phyloP scores from a whole-genome alignment of 2,797 vertebrate species.

The Sternotherus odoratus region DNA sequence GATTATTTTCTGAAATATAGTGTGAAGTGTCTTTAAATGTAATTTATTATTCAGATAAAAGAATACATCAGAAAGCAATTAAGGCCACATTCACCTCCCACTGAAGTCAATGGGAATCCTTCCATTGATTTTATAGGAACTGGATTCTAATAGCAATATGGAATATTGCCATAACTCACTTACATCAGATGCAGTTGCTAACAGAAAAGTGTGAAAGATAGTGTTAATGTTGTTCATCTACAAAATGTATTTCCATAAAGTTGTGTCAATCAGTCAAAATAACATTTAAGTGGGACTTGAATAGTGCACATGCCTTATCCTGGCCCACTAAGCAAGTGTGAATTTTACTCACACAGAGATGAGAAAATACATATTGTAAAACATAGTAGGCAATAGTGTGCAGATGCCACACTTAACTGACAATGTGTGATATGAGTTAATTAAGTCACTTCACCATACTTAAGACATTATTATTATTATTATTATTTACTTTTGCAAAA shows the following conservation, averaged over 20 bases:
- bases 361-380: neutral
- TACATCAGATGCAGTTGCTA: neutral
- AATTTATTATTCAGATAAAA: neutral
- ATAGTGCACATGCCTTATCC: neutral
- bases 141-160: neutral
- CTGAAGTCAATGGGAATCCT: neutral
- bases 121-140: neutral
- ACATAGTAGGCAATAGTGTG: neutral
- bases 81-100: neutral
- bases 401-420: neutral
- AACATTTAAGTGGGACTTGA: neutral
- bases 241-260: neutral
- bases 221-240: neutral
- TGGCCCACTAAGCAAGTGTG: neutral
- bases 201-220: neutral
- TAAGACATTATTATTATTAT: neutral
- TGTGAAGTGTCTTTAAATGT: neutral
- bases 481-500: neutral
- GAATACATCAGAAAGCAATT: neutral
- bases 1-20: neutral
- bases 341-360: neutral
- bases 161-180: neutral
- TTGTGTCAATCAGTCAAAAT: neutral
- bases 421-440: neutral
- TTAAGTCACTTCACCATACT: neutral